These are phyloP conservation scores for Prunella himalayana DNA, from an alignment of 2,113 vertebrate genomes.

Conservation along the genomic window DNA sequence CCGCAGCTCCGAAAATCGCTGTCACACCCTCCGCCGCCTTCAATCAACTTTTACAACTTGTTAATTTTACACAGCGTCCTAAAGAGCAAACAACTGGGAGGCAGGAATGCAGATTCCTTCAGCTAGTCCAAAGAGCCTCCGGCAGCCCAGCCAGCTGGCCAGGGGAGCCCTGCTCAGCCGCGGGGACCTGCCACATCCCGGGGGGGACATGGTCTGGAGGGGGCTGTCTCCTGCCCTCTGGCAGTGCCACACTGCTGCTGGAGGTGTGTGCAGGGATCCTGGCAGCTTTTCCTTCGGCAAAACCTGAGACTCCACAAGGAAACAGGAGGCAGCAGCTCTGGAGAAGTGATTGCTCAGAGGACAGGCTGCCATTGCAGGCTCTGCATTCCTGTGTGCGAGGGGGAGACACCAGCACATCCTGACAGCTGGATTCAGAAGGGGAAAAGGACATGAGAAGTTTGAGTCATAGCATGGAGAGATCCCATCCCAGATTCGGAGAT, in stretches of 20 bases:
- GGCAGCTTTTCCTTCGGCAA: neutral
- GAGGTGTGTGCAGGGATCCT: neutral
- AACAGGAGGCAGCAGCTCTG: conserved; percentile 21
- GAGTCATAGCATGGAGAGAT: conserved; percentile 44
- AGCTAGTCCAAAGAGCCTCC: conserved; percentile 65
- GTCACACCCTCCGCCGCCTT: conserved; percentile 73
- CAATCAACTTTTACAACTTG: conserved; percentile 76
- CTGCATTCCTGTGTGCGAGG: conserved; percentile 15
- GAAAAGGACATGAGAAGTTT: conserved; percentile 60
- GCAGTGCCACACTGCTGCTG: neutral
- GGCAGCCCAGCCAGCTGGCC: conserved; percentile 53
- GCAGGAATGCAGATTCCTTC: conserved; percentile 66
- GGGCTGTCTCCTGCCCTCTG: neutral
- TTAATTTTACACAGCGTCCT: conserved; percentile 77
- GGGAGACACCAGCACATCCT: conserved; percentile 55
- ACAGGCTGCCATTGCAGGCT: neutral
- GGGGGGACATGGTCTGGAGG: neutral
- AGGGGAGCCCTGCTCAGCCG: conserved; percentile 40
- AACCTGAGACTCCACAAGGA: neutral
- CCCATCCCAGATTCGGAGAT: conserved; percentile 2
- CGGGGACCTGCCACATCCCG: conserved; percentile 49
- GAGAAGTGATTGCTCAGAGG: conserved; percentile 17
- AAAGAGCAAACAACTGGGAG: conserved; percentile 74
- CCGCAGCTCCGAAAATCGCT: conserved; percentile 58
- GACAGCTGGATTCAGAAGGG: conserved; percentile 52